These are phyloP conservation scores for Melanophora roralis DNA, from an alignment of 2,888 invertebrate species.

Conservation along the genomic window DNA sequence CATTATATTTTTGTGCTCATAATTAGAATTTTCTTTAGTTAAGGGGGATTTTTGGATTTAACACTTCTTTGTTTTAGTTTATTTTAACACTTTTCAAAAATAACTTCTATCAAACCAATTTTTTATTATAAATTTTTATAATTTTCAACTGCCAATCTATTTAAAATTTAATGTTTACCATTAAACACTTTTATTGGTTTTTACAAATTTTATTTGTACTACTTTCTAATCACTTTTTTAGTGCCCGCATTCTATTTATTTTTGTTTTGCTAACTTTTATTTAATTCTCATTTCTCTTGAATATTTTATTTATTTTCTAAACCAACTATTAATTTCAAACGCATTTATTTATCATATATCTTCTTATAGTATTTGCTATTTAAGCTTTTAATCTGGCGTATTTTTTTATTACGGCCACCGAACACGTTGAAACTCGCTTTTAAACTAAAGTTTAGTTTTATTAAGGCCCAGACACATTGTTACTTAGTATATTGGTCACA, in stretches of 20 bases:
- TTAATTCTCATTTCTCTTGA: neutral
- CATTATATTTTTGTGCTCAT: neutral
- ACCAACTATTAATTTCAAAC: neutral
- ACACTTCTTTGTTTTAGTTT: neutral
- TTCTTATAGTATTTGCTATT: neutral
- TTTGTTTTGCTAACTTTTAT: neutral
- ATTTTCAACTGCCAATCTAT: too few relatives aligned
- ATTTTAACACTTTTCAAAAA: neutral
- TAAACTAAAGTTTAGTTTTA: constrained; percentile 53
- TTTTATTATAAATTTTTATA: neutral
- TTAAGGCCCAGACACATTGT: constrained; percentile 41
- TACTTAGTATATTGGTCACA: neutral
- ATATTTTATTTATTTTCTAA: neutral
- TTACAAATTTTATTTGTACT: neutral
- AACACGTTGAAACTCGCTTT: constrained; percentile 55
- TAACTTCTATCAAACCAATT: neutral
- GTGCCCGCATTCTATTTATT: neutral
- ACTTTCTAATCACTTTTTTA: neutral
- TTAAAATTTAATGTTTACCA: too few relatives aligned
- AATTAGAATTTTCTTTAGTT: too few relatives aligned
- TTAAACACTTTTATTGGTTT: too few relatives aligned
- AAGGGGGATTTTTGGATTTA: too few relatives aligned
- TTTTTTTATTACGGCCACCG: constrained; percentile 10
- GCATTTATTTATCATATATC: constrained; percentile 2
- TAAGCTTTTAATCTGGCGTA: neutral